phyloP scores from a whole-genome alignment of 2,888 invertebrate species.

The Tuberolachnus salignus region DNA sequence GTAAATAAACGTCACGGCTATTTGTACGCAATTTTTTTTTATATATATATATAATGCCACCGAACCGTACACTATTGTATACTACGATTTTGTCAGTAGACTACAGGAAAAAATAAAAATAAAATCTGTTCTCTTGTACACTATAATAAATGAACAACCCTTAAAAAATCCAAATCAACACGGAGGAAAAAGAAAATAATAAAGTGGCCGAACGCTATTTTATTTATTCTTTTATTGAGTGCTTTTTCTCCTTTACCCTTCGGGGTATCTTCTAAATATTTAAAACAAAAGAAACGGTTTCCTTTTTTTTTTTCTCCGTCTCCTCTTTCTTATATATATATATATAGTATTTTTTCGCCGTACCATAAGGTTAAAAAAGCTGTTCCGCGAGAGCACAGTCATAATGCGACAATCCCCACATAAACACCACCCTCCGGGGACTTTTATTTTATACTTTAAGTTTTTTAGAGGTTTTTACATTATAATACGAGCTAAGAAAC shows the following conservation, averaged over 20 bases:
- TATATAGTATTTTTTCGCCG: constrained; percentile 13
- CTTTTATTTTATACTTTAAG: constrained; percentile 57
- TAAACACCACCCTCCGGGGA: constrained; percentile 56
- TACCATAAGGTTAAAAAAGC: constrained; percentile 50
- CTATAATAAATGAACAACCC: constrained; percentile 43
- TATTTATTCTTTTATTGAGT: constrained; percentile 57
- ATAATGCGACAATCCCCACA: constrained; percentile 57
- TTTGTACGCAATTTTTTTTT: constrained; percentile 34
- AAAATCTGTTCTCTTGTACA: constrained; percentile 41
- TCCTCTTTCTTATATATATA: not conserved
- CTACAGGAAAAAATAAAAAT: not conserved
- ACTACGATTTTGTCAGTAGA: constrained; percentile 18
- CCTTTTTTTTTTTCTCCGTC: not conserved
- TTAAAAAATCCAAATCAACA: constrained; percentile 52
- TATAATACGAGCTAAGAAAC: constrained; percentile 56
- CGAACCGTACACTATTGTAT: constrained; percentile 15
- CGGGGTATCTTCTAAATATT: constrained; percentile 56
- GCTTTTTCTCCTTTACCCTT: constrained; percentile 53
- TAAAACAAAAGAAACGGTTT: constrained; percentile 56
- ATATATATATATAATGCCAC: too few relatives aligned
- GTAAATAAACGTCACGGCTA: constrained; percentile 29
- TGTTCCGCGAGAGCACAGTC: constrained; percentile 51
- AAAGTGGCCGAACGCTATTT: constrained; percentile 56
- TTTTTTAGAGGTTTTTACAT: constrained; percentile 57
- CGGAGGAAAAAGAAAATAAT: constrained; percentile 51